Percentiles rank a stretch among this genome's conserved stretches.
phyloP scores from a whole-genome alignment of 2,888 invertebrate species.

The Lepetodrilus schrolli region DNA sequence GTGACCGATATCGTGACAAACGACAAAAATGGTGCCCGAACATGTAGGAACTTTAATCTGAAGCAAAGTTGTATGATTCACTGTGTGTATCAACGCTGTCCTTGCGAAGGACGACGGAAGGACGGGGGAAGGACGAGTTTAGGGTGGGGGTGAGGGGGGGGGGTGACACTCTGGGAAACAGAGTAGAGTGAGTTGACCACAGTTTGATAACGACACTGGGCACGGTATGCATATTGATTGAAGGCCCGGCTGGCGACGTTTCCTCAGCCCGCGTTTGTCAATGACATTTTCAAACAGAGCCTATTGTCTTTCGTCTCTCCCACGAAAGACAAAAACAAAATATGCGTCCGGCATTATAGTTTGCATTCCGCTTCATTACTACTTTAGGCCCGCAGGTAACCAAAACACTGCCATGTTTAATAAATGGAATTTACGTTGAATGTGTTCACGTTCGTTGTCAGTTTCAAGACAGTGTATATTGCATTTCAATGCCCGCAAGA shows the following conservation, averaged over 20 bases:
- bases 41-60: not conserved
- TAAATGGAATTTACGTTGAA: no score
- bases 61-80: not conserved
- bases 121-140: not conserved
- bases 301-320: conserved; percentile 30
- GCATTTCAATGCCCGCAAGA: no score
- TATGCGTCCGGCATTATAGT: conserved; percentile 9
- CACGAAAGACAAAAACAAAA: no score
- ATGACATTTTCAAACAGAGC: not conserved
- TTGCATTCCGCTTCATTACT: conserved; percentile 27
- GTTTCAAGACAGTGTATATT: no score
- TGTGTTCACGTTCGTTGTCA: not conserved
- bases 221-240: conserved; percentile 13
- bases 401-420: not conserved
- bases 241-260: not conserved
- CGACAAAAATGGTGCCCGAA: not conserved
- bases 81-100: not conserved
- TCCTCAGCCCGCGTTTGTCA: not conserved
- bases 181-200: not conserved
- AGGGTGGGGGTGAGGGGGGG: not conserved
- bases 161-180: not conserved
- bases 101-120: not conserved
- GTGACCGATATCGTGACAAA: not conserved
- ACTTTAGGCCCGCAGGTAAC: not conserved
- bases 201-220: not conserved